A percentile compares a stretch with the other conserved stretches of the same genome.
phyloP scores from a whole-genome alignment of 2,888 invertebrate species.

The Cepaea hortensis region DNA sequence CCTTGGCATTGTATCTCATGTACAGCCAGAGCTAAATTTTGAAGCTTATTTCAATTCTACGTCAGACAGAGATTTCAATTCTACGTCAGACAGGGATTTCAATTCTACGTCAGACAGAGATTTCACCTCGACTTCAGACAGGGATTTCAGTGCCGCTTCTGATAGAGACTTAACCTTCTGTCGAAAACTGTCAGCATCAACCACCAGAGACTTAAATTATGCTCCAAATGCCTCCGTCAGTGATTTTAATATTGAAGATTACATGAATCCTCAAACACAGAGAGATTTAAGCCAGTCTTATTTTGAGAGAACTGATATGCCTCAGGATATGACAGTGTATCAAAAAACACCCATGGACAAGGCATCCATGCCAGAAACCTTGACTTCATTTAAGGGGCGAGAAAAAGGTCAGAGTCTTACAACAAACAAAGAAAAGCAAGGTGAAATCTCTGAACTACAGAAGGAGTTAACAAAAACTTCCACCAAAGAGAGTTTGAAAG shows the following conservation, averaged over 20 bases:
- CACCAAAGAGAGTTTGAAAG: constrained; percentile 47
- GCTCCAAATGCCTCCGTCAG: constrained; percentile 25
- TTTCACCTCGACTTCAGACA: constrained; percentile 11
- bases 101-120: constrained; percentile 11
- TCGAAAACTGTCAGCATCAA: constrained; percentile 13
- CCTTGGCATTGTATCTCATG: constrained; percentile 27
- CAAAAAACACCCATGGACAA: constrained; percentile 44
- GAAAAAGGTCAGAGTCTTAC: constrained; percentile 24
- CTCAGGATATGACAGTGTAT: constrained; percentile 48
- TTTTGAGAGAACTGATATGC: constrained; percentile 40
- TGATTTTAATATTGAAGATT: constrained; percentile 49
- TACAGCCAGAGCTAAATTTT: constrained; percentile 35
- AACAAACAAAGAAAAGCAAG: constrained; percentile 20
- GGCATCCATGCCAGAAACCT: constrained; percentile 7
- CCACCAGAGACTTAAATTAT: constrained; percentile 32
- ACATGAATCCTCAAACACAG: constrained; percentile 36
- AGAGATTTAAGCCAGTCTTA: constrained; percentile 36
- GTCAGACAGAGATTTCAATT: constrained; percentile 16
- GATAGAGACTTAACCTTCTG: constrained; percentile 34
- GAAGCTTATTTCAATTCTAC: constrained; percentile 41
- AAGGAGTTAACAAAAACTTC: constrained; percentile 47
- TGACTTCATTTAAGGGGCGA: constrained; percentile 19
- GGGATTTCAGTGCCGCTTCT: constrained; percentile 17
- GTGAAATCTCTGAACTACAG: constrained; percentile 46
- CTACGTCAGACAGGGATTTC: constrained; percentile 23